Conservation (phyloP, 2,888 invertebrate species). For the Dasysyrphus albostriatus region DNA sequence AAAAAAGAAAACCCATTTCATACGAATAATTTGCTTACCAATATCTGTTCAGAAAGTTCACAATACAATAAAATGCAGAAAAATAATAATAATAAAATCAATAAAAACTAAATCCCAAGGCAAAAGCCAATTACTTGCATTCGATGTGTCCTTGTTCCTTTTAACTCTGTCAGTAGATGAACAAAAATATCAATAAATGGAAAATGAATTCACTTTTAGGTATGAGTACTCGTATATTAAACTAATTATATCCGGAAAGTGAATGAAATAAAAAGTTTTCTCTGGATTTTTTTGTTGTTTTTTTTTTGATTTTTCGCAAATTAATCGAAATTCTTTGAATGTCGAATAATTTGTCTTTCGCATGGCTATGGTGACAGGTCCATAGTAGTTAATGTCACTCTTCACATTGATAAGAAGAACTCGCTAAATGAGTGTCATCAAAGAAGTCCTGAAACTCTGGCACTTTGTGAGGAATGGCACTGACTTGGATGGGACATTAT, state of each 20-base stretch:
- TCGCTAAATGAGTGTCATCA: constrained; percentile 24
- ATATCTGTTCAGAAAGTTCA: constrained; percentile 8
- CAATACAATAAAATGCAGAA: constrained; percentile 25
- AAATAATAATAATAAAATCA: constrained; percentile 42
- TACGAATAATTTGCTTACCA: constrained; percentile 43
- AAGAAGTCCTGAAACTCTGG: constrained; percentile 20
- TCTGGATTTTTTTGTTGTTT: neutral
- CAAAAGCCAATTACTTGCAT: constrained; percentile 46
- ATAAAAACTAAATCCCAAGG: constrained; percentile 37
- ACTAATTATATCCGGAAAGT: constrained; percentile 42
- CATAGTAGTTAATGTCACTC: neutral
- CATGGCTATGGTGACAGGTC: constrained; percentile 7
- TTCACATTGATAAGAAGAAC: constrained; percentile 35
- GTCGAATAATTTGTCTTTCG: constrained; percentile 45
- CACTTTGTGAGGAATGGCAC: neutral
- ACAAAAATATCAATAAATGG: constrained; percentile 15
- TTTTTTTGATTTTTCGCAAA: constrained; percentile 4
- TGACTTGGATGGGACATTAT: constrained; percentile 39
- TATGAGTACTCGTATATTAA: constrained; percentile 23
- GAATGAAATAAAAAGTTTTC: constrained; percentile 19
- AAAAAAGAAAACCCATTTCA: no score
- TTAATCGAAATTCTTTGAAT: constrained; percentile 18
- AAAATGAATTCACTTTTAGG: neutral
- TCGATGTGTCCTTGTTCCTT: constrained; percentile 42
- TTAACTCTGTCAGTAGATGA: neutral